Percentiles rank a stretch among this genome's conserved stretches.
Evolutionary conservation across 2,113 vertebrate species (phyloP).

Genomic region (Clarias batrachus): DNA sequence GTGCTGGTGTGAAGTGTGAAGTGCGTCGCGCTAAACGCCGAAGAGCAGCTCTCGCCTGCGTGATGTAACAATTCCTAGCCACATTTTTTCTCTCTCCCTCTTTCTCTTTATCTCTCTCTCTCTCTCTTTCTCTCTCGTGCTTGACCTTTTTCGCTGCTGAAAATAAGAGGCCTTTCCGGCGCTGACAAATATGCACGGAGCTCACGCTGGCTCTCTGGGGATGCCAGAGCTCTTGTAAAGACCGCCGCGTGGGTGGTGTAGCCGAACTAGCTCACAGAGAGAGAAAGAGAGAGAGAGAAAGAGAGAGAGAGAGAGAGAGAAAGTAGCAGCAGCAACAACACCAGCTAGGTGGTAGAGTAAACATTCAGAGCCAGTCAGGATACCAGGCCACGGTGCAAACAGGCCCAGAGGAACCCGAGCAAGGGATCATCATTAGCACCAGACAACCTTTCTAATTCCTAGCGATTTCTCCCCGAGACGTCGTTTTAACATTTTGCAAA

Average conservation of each 20-base stretch:
- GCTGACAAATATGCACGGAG: conserved; percentile 29
- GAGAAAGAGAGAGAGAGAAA: too few species aligned
- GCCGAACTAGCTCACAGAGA: conserved; percentile 1
- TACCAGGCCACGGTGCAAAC: neutral
- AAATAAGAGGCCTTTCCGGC: conserved; percentile 34
- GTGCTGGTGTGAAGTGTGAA: conserved; percentile 13
- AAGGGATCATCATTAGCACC: conserved; percentile 14
- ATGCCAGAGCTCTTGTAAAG: conserved; percentile 27
- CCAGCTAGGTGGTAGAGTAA: conserved; percentile 23
- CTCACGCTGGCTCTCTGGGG: conserved; percentile 24
- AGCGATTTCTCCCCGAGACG: neutral
- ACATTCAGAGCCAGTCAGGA: neutral
- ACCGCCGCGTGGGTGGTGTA: conserved; percentile 22
- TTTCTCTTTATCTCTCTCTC: neutral
- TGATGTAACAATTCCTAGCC: conserved; percentile 22
- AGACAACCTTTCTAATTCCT: neutral
- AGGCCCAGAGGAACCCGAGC: neutral
- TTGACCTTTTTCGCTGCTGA: conserved; percentile 19
- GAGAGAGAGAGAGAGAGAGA: too few species aligned
- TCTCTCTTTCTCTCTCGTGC: neutral
- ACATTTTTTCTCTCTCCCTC: neutral
- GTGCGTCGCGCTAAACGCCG: neutral
- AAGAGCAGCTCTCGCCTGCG: neutral
- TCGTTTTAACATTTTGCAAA: neutral
- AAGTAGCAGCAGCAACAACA: neutral